phyloP scores from a whole-genome alignment of 2,113 vertebrate genomes.

The Canis aureus region DNA sequence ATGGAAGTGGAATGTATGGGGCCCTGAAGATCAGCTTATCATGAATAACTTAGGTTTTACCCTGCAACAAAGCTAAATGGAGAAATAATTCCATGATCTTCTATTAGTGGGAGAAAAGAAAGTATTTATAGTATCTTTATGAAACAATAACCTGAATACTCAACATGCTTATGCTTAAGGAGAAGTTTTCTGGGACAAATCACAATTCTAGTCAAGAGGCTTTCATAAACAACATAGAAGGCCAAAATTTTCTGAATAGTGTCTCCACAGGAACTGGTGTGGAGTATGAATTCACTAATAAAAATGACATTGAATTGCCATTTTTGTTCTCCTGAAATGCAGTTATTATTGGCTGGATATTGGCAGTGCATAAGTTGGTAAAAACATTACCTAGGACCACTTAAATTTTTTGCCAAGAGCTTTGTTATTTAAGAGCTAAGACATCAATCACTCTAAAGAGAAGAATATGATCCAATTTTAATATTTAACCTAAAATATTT shows the following conservation, averaged over 20 bases:
- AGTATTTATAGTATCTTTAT: slow-evolving; percentile 46
- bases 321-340: slow-evolving; percentile 70
- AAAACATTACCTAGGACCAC: slow-evolving; percentile 64
- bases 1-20: not conserved
- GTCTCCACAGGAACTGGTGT: slow-evolving; percentile 40
- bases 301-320: slow-evolving; percentile 61
- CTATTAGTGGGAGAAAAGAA: slow-evolving; percentile 19
- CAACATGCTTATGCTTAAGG: slow-evolving; percentile 28
- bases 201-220: slow-evolving; percentile 52
- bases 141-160: slow-evolving; percentile 50
- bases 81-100: slow-evolving; percentile 31
- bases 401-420: slow-evolving; percentile 63
- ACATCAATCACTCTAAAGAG: slow-evolving; percentile 52
- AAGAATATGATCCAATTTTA: slow-evolving; percentile 64
- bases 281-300: slow-evolving; percentile 51
- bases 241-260: slow-evolving; percentile 59
- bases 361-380: slow-evolving; percentile 39
- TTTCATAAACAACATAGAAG: slow-evolving; percentile 64
- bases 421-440: slow-evolving; percentile 55
- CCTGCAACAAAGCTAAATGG: slow-evolving; percentile 50
- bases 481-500: slow-evolving; percentile 58
- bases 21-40: not conserved
- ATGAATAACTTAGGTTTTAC: slow-evolving; percentile 25
- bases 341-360: slow-evolving; percentile 56
- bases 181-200: slow-evolving; percentile 67